phyloP scores from a whole-genome alignment of 2,888 invertebrate species.

The Luperina testacea region DNA sequence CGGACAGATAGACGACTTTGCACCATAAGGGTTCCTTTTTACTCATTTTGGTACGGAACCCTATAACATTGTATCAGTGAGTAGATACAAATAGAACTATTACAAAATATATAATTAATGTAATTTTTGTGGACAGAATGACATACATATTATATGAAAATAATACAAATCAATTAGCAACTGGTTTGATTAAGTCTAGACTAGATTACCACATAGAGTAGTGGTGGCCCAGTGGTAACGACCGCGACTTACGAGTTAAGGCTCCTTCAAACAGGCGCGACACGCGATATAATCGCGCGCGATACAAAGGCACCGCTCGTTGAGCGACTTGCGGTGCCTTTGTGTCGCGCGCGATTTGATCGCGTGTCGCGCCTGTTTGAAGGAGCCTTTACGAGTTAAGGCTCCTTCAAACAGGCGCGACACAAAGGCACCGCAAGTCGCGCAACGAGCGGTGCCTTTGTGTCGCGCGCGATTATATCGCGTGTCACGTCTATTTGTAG shows the following conservation, averaged over 20 bases:
- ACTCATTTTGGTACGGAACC: neutral
- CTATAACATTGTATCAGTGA: neutral
- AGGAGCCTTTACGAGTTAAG: too few species aligned
- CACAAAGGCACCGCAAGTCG: too few species aligned
- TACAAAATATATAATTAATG: neutral
- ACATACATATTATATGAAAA: neutral
- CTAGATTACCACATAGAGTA: neutral
- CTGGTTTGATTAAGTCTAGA: neutral
- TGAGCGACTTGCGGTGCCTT: too few species aligned
- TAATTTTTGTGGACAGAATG: neutral
- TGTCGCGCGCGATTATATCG: too few species aligned
- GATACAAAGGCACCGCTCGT: too few species aligned
- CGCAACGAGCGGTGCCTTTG: too few species aligned
- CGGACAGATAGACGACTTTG: neutral
- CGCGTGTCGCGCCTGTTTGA: too few species aligned
- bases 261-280: too few species aligned
- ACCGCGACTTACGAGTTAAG: neutral
- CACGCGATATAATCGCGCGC: too few species aligned
- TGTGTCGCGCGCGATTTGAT: too few species aligned
- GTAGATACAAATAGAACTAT: neutral
- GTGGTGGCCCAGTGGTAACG: neutral
- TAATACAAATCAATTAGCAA: neutral
- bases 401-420: too few species aligned
- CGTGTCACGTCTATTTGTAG: too few species aligned
- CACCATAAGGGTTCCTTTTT: neutral